Base-by-base conservation (phyloP, 2,888 invertebrate species). In the Atherix ibis region DNA sequence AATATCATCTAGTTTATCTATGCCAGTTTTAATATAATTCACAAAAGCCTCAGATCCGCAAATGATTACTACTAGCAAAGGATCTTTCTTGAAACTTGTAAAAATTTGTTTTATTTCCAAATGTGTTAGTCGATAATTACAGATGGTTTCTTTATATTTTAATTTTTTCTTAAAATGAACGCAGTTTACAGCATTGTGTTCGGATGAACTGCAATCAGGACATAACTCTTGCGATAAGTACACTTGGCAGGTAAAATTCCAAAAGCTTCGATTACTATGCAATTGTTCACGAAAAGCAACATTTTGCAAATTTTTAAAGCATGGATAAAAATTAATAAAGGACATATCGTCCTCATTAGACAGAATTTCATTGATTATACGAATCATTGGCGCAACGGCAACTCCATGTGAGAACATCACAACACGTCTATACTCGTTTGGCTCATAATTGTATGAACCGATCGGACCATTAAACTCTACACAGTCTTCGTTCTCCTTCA, bases 401-500 rank as follows among this genome's bases (percentile, higher is more conserved):
- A 82, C 78, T 2, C 84, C 84, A 50, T 81, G 81, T 29, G 76
- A 67, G 27, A 76, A 54, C 49, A 73, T 61, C 2, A 67, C 41
- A 13, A 71, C 45, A 37, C 55, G 39, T 39, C 59, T 56, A 48
- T 55, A 64, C 27, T 48, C 50, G 47, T 68, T 67, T 12, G 53
- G 56, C 38, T 49, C 47, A 19, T 71, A 53, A 22, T 53, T 43
- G 52, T 68, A 74, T 31, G 63, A 56, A 6, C 80, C 79, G 58
- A 76, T 77, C 1, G 83, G 81, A 1, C 84, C 84, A 47, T 82
- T 63, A 69, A 81, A 76, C 35, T 70, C 58, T 8, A 76, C 70
- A 28, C 57, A 41, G 35, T 69, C 65, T 2, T 66, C 67, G 22
- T 54, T 43, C 32, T 53, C 45, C n/a, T n/a, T n/a, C 47, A 75